Evolutionary conservation across 2,113 vertebrate species (phyloP).

Genomic region (Rhinichthys klamathensis): DNA sequence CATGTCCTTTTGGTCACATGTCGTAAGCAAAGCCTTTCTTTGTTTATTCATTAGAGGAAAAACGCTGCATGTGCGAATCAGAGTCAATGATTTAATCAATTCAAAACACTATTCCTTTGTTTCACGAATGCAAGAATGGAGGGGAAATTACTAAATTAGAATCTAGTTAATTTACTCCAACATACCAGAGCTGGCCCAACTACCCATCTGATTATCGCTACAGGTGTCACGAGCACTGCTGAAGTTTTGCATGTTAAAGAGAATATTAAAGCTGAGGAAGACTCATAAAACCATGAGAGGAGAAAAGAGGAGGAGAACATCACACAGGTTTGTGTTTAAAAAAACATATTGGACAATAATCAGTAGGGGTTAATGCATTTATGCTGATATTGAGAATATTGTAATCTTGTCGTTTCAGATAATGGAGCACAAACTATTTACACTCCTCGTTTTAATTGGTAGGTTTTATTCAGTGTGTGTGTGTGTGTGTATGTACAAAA

Average conservation of each 20-base stretch:
- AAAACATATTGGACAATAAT: background rate
- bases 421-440: background rate
- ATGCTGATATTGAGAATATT: background rate
- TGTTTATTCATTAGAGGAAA: no score
- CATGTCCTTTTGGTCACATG: no score
- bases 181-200: no score
- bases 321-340: no score
- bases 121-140: no score
- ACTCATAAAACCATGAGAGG: background rate
- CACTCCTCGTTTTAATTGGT: background rate
- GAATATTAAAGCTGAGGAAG: constrained; percentile 14
- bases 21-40: no score
- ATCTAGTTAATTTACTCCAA: no score
- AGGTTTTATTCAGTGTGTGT: background rate
- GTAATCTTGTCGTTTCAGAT: background rate
- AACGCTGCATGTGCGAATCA: no score
- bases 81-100: no score
- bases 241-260: constrained; percentile 16
- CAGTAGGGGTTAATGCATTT: background rate
- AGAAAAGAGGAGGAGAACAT: background rate
- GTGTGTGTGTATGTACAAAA: background rate
- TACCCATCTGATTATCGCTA: no score
- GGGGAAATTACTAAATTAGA: no score
- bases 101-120: no score
- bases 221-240: background rate